Evolutionary conservation across 2,797 vertebrate species (phyloP), one percentile per base, ranked within the genome.

Genomic region (Syngnathus acus): DNA sequence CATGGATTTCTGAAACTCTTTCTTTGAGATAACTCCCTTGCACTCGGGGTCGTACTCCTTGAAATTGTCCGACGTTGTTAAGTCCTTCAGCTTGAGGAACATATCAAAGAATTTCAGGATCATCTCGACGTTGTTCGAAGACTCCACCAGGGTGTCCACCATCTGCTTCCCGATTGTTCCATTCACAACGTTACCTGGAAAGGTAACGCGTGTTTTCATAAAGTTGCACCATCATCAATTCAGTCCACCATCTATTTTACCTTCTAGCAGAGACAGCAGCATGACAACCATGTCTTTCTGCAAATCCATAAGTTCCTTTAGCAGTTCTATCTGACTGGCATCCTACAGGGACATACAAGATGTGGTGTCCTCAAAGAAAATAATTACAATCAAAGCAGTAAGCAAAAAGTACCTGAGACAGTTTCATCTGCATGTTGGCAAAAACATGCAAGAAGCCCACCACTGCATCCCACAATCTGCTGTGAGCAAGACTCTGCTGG

Each of bases 211-310:
- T 21, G 39, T 11, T 17, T 6, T n/a, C 32, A 37, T n/a, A 13
- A 39, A 48, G 32, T n/a, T 23, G 8, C 47, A 64, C 19, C 21
- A 48, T 10, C 9, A 47, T n/a, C 8, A 57, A 57, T 37, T 57
- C 26, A 32, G 0, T 39, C 32, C 32, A 14, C 4, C 51, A 5
- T 43, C 64, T 32, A 73, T 81, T 32, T 32, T 76, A 98, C 96
- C 96, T 92, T 98, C 96, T 11, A 98, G 79, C 90, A 98, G 94
- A 72, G 96, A 98, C 74, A 98, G 89, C 80, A 98, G 68, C 96
- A 98, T 98, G 73, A 98, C 94, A 53, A 98, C 90, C 96, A 98
- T 98, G 81, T 98, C 96, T 81, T 98, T 98, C 85, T 98, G 96
- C 65, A 98, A 93, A 81, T 98, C 96, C 96, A 98, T 97, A 71